Percentiles rank a stretch among this genome's conserved stretches.
Conservation (phyloP, 2,113 vertebrate genomes). For the Pogona vitticeps region DNA sequence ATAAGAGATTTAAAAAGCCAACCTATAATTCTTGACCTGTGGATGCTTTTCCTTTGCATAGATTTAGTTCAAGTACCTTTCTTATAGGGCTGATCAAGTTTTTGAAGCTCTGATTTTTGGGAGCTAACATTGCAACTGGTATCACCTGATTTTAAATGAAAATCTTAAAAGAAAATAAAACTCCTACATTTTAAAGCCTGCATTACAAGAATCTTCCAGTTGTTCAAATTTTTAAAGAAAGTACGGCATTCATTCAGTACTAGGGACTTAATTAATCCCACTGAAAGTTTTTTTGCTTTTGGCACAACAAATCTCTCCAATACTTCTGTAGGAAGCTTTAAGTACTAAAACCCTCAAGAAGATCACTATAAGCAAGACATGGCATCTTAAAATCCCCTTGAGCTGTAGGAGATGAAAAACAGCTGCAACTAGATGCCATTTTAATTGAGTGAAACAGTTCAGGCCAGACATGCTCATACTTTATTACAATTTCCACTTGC, state of each 20-base stretch:
- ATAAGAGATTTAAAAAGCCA: no score
- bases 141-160: not conserved
- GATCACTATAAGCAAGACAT: conserved; percentile 17
- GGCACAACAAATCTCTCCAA: conserved; percentile 36
- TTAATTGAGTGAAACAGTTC: not conserved
- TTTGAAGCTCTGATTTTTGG: not conserved
- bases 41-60: not conserved
- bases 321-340: conserved; percentile 34
- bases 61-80: not conserved
- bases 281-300: conserved; percentile 30
- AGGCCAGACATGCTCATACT: not conserved
- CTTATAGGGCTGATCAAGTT: no score
- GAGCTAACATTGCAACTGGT: not conserved
- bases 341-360: not conserved
- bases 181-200: not conserved
- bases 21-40: not conserved
- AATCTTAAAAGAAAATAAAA: conserved; percentile 21
- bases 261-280: not conserved
- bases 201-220: not conserved
- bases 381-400: conserved; percentile 35
- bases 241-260: not conserved
- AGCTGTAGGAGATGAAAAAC: conserved; percentile 33
- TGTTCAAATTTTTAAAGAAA: not conserved
- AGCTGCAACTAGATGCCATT: not conserved
- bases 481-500: conserved; percentile 32